Evolutionary conservation across 2,888 invertebrate species (phyloP).

Genomic region (Drosophila rubida): DNA sequence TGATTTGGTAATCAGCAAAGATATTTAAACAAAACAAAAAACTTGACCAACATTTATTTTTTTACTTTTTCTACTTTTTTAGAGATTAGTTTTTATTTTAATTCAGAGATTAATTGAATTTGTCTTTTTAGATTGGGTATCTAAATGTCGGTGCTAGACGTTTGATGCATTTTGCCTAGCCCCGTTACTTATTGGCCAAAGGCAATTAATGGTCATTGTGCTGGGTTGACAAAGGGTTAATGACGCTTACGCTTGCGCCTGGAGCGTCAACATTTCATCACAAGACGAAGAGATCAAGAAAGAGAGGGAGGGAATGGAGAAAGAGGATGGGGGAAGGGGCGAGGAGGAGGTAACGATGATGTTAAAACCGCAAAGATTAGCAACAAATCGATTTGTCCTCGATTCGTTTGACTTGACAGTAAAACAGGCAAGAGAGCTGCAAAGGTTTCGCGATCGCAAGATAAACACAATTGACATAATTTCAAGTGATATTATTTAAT

Average conservation of each 20-base stretch:
- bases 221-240: slow-evolving; percentile 47
- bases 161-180: not conserved
- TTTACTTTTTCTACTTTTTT: no score
- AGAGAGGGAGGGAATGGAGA: not conserved
- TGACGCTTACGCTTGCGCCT: slow-evolving; percentile 16
- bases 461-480: slow-evolving; percentile 49
- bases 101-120: not conserved
- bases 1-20: no score
- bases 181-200: slow-evolving; percentile 29
- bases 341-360: not conserved
- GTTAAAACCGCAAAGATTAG: slow-evolving; percentile 25
- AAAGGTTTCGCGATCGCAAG: slow-evolving; percentile 21
- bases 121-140: slow-evolving; percentile 6
- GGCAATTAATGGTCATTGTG: slow-evolving; percentile 47
- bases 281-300: not conserved
- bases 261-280: slow-evolving; percentile 24
- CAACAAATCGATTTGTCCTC: slow-evolving; percentile 45
- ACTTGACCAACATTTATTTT: no score
- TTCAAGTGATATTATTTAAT: slow-evolving; percentile 59
- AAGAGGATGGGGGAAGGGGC: not conserved
- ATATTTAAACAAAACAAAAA: no score
- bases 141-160: not conserved
- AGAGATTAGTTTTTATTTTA: no score
- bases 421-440: not conserved
- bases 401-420: slow-evolving; percentile 30